Evolutionary conservation across 2,797 vertebrate genomes (phyloP).

Genomic region (Anguilla megastoma): DNA sequence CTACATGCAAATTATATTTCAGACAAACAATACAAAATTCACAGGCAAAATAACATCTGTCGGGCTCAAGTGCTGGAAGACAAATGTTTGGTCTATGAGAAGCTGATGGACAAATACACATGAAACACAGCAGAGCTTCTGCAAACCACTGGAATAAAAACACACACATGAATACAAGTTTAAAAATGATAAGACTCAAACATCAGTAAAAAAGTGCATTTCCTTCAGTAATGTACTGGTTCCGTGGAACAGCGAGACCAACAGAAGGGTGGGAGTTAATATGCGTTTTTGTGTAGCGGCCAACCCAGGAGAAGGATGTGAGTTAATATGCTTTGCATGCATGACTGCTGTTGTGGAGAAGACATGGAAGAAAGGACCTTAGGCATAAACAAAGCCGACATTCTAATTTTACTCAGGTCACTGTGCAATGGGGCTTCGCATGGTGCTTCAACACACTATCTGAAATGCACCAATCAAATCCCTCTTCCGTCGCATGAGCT

Average conservation of each 20-base stretch:
- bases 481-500: conserved; percentile 20
- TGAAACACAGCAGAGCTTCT: not conserved
- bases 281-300: conserved; percentile 14
- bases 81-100: not conserved
- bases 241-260: not conserved
- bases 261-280: conserved; percentile 26
- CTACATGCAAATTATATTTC: not conserved
- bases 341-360: conserved; percentile 35
- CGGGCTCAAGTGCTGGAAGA: not conserved
- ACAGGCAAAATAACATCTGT: not conserved
- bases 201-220: not conserved
- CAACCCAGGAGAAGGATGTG: conserved; percentile 13
- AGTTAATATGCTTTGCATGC: conserved; percentile 37
- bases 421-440: conserved; percentile 7
- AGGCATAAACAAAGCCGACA: conserved; percentile 37
- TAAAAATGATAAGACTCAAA: not conserved
- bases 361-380: conserved; percentile 24
- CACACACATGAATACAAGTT: not conserved
- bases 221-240: not conserved
- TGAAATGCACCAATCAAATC: not conserved
- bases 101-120: not conserved
- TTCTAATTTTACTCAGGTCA: conserved; percentile 34
- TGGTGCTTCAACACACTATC: not conserved
- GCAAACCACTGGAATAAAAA: not conserved
- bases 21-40: not conserved